A percentile compares a stretch with the other conserved stretches of the same genome.
Evolutionary conservation across 1,140 invertebrate genomes (phyloP).

Genomic region (Macrobrachium rosenbergii): DNA sequence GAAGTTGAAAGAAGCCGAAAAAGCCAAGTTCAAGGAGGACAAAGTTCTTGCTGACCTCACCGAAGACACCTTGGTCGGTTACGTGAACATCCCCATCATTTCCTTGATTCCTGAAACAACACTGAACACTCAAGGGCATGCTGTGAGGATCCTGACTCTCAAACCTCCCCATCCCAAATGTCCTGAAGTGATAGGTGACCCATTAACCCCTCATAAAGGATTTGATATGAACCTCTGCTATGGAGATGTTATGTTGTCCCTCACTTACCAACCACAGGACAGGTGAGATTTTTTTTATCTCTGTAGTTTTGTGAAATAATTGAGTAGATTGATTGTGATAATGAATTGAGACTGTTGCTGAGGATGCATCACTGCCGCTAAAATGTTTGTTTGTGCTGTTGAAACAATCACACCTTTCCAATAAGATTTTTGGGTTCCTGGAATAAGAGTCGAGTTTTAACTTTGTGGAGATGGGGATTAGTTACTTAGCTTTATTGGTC

Average conservation of each 20-base stretch:
- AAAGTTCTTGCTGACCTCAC: slow-evolving; percentile 65
- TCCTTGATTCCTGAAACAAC: slow-evolving; percentile 84
- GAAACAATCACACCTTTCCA: too few relatives aligned
- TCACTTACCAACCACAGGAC: slow-evolving; percentile 73
- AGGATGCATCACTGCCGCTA: too few relatives aligned
- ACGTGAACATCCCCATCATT: slow-evolving; percentile 83
- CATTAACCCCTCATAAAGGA: slow-evolving; percentile 82
- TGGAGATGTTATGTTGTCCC: slow-evolving; percentile 89
- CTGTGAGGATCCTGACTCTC: slow-evolving; percentile 75
- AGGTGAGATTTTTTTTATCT: slow-evolving; percentile 54
- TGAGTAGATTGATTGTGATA: too few relatives aligned
- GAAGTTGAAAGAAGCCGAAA: slow-evolving; percentile 67
- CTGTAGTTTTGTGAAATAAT: neutral
- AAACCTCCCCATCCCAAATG: slow-evolving; percentile 69
- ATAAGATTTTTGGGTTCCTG: too few relatives aligned
- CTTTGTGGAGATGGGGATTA: too few relatives aligned
- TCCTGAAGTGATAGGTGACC: slow-evolving; percentile 67
- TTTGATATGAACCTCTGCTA: slow-evolving; percentile 92
- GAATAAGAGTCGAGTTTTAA: too few relatives aligned
- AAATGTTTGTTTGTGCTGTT: neutral
- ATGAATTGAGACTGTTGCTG: too few relatives aligned
- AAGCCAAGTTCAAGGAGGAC: slow-evolving; percentile 48
- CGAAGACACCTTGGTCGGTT: slow-evolving; percentile 80
- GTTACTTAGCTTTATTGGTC: too few relatives aligned
- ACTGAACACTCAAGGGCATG: slow-evolving; percentile 82